Conservation (phyloP, 2,888 invertebrate genomes). For the Masnerella sp. region DNA sequence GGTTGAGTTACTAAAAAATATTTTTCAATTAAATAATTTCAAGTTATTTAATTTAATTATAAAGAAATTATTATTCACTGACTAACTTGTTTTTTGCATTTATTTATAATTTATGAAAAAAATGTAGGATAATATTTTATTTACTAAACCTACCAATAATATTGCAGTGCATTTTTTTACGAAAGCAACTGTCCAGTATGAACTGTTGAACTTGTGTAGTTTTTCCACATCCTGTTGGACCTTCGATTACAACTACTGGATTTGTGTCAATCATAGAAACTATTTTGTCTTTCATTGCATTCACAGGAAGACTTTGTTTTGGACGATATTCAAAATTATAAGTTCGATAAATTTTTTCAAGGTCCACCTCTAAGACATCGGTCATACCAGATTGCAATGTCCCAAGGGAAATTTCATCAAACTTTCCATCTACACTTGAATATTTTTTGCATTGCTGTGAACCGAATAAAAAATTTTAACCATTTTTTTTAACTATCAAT, state of each 20-base stretch:
- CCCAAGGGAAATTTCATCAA: slow-evolving; percentile 69
- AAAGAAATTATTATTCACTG: not conserved
- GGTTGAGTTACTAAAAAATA: slow-evolving; percentile 98
- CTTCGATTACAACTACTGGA: slow-evolving; percentile 90
- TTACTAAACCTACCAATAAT: slow-evolving; percentile 55
- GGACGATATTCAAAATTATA: slow-evolving; percentile 72
- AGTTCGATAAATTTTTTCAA: slow-evolving; percentile 67
- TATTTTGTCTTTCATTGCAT: slow-evolving; percentile 80
- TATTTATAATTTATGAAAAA: too few relatives aligned
- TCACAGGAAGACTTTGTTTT: slow-evolving; percentile 69
- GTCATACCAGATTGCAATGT: slow-evolving; percentile 62
- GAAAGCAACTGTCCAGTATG: slow-evolving; percentile 36
- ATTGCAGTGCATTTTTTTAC: slow-evolving; percentile 49
- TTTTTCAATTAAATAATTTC: too few relatives aligned
- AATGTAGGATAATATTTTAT: too few relatives aligned
- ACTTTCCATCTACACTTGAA: slow-evolving; percentile 12
- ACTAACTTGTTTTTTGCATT: not conserved
- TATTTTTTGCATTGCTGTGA: slow-evolving; percentile 35
- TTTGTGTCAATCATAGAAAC: slow-evolving; percentile 83
- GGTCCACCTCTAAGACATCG: slow-evolving; percentile 20
- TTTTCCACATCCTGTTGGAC: slow-evolving; percentile 97
- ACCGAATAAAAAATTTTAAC: too few relatives aligned
- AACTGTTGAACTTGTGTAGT: slow-evolving; percentile 83
- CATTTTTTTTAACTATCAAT: not conserved
- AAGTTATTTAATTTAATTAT: too few relatives aligned